Base-by-base conservation (phyloP, 2,113 vertebrate genomes). In the Trinectes maculatus region DNA sequence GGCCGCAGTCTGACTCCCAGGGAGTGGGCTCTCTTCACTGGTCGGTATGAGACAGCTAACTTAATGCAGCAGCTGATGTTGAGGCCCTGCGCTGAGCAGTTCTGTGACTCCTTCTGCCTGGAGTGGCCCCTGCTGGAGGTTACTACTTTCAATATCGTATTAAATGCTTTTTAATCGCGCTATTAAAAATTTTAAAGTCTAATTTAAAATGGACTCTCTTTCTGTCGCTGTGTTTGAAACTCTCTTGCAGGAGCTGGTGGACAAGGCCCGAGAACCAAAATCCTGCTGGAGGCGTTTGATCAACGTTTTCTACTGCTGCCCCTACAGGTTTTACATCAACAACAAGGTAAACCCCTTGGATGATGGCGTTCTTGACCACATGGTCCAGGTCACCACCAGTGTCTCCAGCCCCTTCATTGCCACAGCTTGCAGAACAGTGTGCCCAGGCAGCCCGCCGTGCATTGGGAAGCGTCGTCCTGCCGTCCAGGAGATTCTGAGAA, bases 1-100 rank as follows among this genome's bases (percentile, higher is more conserved):
- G 91, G 90, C 9, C 94, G 96, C 1, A 86, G 89, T 3, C 84
- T 96, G 90, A 97, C 94, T 0, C 70, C 96, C 0, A 92, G 88
- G 79, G 93, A 98, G 83, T 99, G 98, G 98, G 96, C 98, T 31
- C 88, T 94, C 19, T 98, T 93, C 87, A 99, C 97, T 0, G 95
- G 96, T 49, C 94, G 95, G 22, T 85, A 89, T 6, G 95, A 98
- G 63, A 95, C 95, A 0, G 93, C 92, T 3, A 57, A 80, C 0
- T 51, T 95, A 77, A 97, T 99, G 85, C 76, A 90, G 25, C 92
- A 74, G 46, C 89, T 99, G 64, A 91, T 96, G 93, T 84, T 92
- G 12, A 92, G 84, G 18, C 96, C 98, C 0, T 95, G 93, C 64
- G 89, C 98, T 0, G 95, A 98, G 80, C 97, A 98, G 89, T 93